Conservation (phyloP, 2,888 invertebrate species). For the Oligia fasciuncula region DNA sequence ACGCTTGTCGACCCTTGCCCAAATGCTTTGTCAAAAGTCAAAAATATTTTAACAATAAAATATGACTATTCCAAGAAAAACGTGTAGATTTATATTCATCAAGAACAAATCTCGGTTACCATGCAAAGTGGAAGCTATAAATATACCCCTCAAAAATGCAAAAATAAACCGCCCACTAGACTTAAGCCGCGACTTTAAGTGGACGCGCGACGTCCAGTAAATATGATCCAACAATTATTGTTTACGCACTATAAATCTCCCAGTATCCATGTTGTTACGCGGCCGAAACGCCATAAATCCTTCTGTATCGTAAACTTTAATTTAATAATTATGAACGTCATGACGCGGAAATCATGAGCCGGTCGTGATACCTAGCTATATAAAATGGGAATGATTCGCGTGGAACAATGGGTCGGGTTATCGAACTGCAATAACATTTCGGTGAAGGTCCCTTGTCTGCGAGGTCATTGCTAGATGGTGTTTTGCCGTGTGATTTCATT, state of each 20-base stretch:
- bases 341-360: constrained; percentile 87
- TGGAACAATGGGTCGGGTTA: constrained; percentile 85
- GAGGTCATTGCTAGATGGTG: constrained; percentile 80
- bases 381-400: constrained; percentile 85
- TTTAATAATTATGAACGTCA: constrained; percentile 83
- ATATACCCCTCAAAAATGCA: constrained; percentile 10
- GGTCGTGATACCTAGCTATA: constrained; percentile 78
- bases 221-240: constrained; percentile 65
- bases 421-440: constrained; percentile 87
- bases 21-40: not conserved
- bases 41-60: not conserved
- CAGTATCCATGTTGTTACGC: constrained; percentile 62
- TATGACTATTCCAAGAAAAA: not conserved
- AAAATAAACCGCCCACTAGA: constrained; percentile 24
- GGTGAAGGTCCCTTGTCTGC: constrained; percentile 86
- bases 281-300: constrained; percentile 75
- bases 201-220: constrained; percentile 43
- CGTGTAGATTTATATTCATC: not conserved
- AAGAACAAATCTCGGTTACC: constrained; percentile 14
- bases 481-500: constrained; percentile 67
- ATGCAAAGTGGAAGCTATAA: constrained; percentile 34
- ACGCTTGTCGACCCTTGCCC: not conserved
- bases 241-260: constrained; percentile 74
- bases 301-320: constrained; percentile 80
- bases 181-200: constrained; percentile 30